Percentiles rank a stretch among this genome's conserved stretches.
Evolutionary conservation across 2,888 invertebrate species (phyloP).

Genomic region (Polyommatus icarus): DNA sequence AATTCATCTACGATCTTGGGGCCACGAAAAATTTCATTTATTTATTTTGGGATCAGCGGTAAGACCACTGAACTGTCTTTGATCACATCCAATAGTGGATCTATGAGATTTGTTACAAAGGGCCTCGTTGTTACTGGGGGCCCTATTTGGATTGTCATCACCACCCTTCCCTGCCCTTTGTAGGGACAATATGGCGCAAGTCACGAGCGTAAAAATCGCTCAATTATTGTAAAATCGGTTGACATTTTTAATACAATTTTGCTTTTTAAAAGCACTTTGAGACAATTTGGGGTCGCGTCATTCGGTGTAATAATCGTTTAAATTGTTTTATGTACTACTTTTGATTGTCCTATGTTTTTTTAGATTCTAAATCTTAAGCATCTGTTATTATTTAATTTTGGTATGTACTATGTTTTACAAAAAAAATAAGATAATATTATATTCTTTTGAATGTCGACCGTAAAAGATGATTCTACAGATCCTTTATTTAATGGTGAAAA

Average conservation of each 20-base stretch:
- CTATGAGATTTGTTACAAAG: constrained; percentile 64
- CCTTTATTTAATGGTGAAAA: not conserved
- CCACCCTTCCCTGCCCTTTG: constrained; percentile 69
- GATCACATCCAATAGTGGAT: constrained; percentile 45
- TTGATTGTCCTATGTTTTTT: not conserved
- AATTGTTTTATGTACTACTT: not conserved
- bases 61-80: constrained; percentile 25
- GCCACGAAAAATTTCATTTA: constrained; percentile 17
- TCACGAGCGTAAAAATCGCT: constrained; percentile 45
- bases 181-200: constrained; percentile 54
- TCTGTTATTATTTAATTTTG: no score
- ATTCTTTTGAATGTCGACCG: no score
- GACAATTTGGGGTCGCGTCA: constrained; percentile 13
- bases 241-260: constrained; percentile 29
- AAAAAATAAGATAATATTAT: no score
- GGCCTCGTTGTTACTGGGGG: constrained; percentile 57
- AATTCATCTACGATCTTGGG: constrained; percentile 3
- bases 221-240: constrained; percentile 25
- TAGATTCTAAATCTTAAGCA: no score
- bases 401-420: not conserved
- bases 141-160: constrained; percentile 75
- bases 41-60: constrained; percentile 3
- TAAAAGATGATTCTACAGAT: not conserved
- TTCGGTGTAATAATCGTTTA: not conserved
- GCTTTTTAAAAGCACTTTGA: not conserved